Conservation (phyloP, 35 echinoderm and acorn worm species). For the Patiria miniata region DNA sequence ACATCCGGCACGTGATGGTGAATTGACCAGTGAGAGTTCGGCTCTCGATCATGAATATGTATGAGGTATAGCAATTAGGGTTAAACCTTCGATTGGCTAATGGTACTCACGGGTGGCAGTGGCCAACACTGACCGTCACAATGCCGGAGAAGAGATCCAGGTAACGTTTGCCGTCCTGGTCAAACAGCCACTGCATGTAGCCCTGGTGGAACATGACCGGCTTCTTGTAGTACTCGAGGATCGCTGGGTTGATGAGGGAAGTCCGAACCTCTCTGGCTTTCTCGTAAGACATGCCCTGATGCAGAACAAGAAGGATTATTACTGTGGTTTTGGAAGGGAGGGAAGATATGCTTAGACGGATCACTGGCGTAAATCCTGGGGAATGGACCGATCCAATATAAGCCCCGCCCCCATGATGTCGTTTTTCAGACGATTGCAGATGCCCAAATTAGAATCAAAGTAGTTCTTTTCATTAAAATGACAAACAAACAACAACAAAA, state of each 20-base stretch:
- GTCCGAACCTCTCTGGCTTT: conserved; percentile 62
- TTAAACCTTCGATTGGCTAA: no score
- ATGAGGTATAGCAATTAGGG: no score
- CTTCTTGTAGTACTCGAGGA: conserved; percentile 89
- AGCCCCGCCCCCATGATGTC: no score
- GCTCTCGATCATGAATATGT: no score
- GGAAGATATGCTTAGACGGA: background rate
- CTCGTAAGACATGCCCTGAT: conserved; percentile 70
- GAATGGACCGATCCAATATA: background rate
- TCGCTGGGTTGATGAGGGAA: conserved; percentile 49
- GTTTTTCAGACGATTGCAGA: no score
- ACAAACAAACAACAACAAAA: no score
- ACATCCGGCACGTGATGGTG: no score
- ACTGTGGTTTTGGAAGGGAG: background rate
- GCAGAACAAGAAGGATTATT: background rate
- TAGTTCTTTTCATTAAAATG: no score
- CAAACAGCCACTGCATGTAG: conserved; percentile 98
- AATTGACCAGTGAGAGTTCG: no score
- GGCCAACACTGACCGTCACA: conserved; percentile 97
- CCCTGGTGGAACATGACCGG: conserved; percentile 91
- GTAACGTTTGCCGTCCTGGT: conserved; percentile 77
- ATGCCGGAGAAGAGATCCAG: conserved; percentile 95
- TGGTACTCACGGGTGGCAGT: conserved; percentile 96
- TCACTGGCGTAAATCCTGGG: background rate
- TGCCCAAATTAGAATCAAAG: no score